phyloP scores from a whole-genome alignment of 2,888 invertebrate species.

The Ceraclea dissimilis region DNA sequence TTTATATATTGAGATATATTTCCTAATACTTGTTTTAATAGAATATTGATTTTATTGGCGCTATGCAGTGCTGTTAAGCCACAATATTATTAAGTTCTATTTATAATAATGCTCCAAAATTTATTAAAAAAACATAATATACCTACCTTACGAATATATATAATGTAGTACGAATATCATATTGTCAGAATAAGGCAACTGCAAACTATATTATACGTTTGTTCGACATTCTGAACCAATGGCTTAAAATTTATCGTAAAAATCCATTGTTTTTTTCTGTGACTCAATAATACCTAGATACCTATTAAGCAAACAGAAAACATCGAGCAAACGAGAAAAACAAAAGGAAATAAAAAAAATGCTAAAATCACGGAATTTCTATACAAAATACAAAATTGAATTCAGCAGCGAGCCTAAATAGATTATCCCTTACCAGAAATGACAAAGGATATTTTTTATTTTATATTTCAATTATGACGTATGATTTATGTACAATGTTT shows the following conservation, averaged over 20 bases:
- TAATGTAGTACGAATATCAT: too few species aligned
- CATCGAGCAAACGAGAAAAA: neutral
- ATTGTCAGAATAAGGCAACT: too few species aligned
- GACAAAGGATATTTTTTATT: slow-evolving; percentile 2
- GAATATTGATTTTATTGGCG: too few species aligned
- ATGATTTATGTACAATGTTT: too few species aligned
- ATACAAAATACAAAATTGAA: neutral
- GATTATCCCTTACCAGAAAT: slow-evolving; percentile 1
- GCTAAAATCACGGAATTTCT: neutral
- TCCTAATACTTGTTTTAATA: too few species aligned
- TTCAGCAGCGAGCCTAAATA: slow-evolving; percentile 1
- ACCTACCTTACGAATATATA: too few species aligned
- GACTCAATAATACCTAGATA: neutral
- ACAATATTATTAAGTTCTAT: too few species aligned
- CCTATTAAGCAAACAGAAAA: neutral
- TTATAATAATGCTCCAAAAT: too few species aligned
- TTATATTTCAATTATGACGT: neutral
- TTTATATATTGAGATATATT: too few species aligned
- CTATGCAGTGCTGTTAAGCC: too few species aligned
- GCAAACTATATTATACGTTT: neutral
- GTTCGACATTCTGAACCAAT: neutral
- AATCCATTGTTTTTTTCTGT: neutral
- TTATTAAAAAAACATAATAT: too few species aligned
- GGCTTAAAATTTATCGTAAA: neutral
- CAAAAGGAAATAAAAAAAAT: neutral